Conservation (phyloP, 2,888 invertebrate genomes). For the Pollenia griseotomentosa region DNA sequence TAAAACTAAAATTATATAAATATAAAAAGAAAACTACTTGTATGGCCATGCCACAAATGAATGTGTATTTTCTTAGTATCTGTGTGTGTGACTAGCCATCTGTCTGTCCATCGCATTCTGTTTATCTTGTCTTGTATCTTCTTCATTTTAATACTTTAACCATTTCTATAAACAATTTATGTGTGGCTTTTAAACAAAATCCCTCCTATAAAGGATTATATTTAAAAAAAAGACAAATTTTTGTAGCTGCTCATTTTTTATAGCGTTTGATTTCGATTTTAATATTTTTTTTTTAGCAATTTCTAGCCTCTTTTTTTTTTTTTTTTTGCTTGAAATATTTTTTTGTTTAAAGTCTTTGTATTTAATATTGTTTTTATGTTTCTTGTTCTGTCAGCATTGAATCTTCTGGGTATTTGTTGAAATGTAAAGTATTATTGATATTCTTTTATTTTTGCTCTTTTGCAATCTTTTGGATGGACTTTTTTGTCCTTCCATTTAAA, state of each 20-base stretch:
- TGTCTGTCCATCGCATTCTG: slow-evolving; percentile 43
- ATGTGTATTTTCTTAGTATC: background rate
- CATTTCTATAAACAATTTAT: slow-evolving; percentile 65
- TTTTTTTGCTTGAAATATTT: slow-evolving; percentile 40
- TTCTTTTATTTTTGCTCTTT: slow-evolving; percentile 30
- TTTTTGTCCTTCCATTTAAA: slow-evolving; percentile 11
- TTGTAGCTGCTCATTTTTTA: slow-evolving; percentile 55
- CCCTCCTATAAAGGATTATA: slow-evolving; percentile 62
- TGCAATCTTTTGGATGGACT: background rate
- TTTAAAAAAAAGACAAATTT: slow-evolving; percentile 67
- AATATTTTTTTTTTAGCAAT: background rate
- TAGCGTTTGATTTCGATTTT: slow-evolving; percentile 12
- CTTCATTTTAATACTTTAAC: slow-evolving; percentile 66
- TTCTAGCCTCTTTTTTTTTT: background rate
- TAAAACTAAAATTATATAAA: slow-evolving; percentile 24
- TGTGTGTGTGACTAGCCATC: background rate
- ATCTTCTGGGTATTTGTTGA: slow-evolving; percentile 45
- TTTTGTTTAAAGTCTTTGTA: slow-evolving; percentile 35
- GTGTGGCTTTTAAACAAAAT: slow-evolving; percentile 67
- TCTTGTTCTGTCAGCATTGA: slow-evolving; percentile 34
- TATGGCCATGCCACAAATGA: slow-evolving; percentile 24
- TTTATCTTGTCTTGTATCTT: slow-evolving; percentile 66
- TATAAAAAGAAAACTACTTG: slow-evolving; percentile 15
- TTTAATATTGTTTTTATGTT: slow-evolving; percentile 33
- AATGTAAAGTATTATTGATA: slow-evolving; percentile 68